phyloP scores from a whole-genome alignment of 2,113 vertebrate genomes.

The Odocoileus virginianus region DNA sequence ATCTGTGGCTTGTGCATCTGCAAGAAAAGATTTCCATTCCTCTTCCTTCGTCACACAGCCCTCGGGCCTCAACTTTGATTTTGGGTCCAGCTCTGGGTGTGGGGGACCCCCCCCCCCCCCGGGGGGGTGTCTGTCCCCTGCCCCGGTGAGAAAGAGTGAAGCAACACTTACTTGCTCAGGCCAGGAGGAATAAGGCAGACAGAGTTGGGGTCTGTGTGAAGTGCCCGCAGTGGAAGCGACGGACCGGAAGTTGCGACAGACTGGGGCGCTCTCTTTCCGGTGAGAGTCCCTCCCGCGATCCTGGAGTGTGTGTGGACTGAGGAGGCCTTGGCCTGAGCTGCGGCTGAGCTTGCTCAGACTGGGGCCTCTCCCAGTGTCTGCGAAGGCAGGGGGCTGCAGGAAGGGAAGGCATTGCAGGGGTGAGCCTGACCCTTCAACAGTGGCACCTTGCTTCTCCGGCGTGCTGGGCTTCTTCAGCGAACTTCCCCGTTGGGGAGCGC shows the following conservation, averaged over 20 bases:
- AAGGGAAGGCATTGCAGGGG: fast-evolving
- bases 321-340: not conserved
- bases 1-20: fast-evolving
- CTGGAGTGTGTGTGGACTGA: fast-evolving
- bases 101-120: not conserved
- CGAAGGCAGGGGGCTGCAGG: not conserved
- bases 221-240: fast-evolving
- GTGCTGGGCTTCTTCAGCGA: not conserved
- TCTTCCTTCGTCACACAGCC: not conserved
- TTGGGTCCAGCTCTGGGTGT: not conserved
- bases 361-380: not conserved
- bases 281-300: fast-evolving
- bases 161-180: not conserved
- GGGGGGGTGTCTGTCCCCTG: too few species aligned
- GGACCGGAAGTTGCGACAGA: fast-evolving
- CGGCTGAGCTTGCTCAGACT: fast-evolving
- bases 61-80: not conserved
- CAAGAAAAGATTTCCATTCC: not conserved
- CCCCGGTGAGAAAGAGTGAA: not conserved
- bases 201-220: fast-evolving
- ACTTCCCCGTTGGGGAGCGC: fast-evolving
- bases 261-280: fast-evolving
- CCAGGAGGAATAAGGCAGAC: fast-evolving
- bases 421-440: not conserved
- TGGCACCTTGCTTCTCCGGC: not conserved